phyloP scores from a whole-genome alignment of 2,797 vertebrate species.

The Gambelia wislizenii region DNA sequence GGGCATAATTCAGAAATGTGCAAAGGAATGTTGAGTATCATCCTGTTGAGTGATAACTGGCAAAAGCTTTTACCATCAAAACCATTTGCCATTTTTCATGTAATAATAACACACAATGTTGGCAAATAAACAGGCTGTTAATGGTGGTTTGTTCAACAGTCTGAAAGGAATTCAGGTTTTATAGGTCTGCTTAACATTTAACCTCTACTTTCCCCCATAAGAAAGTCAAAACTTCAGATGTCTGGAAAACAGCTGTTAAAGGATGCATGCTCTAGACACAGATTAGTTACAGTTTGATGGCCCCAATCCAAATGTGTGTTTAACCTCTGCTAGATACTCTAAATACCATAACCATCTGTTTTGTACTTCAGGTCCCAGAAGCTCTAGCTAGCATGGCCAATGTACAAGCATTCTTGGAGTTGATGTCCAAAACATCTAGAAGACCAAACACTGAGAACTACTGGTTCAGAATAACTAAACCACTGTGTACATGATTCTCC shows the following conservation, averaged over 20 bases:
- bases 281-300: not conserved
- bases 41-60: not conserved
- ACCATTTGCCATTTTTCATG: not conserved
- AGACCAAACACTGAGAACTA: too few relatives aligned
- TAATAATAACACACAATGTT: not conserved
- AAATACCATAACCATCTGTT: not conserved
- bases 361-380: not conserved
- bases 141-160: not conserved
- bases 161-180: conserved; percentile 4
- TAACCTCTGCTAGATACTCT: not conserved
- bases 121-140: conserved; percentile 14
- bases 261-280: not conserved
- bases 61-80: not conserved
- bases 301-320: not conserved
- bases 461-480: too few relatives aligned
- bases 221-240: not conserved
- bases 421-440: too few relatives aligned
- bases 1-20: conserved; percentile 24
- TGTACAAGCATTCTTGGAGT: too few relatives aligned
- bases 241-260: not conserved
- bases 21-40: not conserved
- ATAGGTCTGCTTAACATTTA: not conserved
- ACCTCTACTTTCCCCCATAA: not conserved
- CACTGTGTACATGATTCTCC: too few relatives aligned
- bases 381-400: too few relatives aligned